Conservation (phyloP, 1,140 invertebrate species). For the Galendromus occidentalis region DNA sequence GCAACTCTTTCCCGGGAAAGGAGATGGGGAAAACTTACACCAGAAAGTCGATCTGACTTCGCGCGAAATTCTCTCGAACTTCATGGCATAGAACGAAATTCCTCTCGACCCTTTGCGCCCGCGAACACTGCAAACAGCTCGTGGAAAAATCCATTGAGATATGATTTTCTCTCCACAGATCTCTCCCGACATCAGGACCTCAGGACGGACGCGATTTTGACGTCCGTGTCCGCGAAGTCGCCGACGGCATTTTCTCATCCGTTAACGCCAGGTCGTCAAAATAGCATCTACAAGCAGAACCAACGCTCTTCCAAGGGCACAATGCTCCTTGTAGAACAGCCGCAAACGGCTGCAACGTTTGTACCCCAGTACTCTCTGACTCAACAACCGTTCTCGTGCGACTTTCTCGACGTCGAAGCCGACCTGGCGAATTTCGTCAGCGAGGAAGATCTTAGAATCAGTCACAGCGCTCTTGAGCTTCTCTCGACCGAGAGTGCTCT, state of each 20-base stretch:
- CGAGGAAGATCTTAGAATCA: slow-evolving; percentile 5
- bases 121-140: no score
- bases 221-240: neutral
- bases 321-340: slow-evolving; percentile 2
- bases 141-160: no score
- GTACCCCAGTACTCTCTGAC: neutral
- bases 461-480: neutral
- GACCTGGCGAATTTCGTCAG: slow-evolving; percentile 10
- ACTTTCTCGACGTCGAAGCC: slow-evolving; percentile 5
- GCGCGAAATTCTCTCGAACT: no score
- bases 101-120: no score
- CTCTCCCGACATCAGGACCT: neutral
- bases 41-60: no score
- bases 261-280: neutral
- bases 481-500: neutral
- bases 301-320: slow-evolving; percentile 4
- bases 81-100: no score
- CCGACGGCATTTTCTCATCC: neutral
- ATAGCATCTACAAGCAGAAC: neutral
- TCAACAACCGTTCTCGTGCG: neutral
- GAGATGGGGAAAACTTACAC: no score
- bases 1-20: no score
- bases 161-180: neutral
- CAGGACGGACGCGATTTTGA: neutral
- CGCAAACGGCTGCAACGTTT: neutral